Conservation (phyloP, 2,888 invertebrate species). For the Rhodophaea formosa region DNA sequence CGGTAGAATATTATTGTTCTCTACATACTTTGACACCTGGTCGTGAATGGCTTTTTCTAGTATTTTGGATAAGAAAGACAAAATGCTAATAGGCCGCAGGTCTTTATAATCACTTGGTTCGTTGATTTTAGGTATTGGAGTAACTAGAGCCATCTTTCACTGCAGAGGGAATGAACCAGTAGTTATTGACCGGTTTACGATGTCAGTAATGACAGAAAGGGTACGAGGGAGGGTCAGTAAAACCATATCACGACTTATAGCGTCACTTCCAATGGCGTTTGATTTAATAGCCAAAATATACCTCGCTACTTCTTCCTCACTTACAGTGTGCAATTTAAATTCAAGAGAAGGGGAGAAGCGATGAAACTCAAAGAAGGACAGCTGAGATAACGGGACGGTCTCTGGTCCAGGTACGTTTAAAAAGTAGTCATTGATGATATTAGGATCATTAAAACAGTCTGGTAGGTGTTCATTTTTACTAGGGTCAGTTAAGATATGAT, state of each 20-base stretch:
- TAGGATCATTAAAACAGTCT: conserved; percentile 6
- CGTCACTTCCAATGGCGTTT: background rate
- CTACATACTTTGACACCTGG: background rate
- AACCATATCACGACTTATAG: background rate
- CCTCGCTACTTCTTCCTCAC: background rate
- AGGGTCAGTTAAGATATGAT: background rate
- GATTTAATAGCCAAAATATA: background rate
- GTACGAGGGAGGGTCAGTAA: background rate
- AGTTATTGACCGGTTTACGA: background rate
- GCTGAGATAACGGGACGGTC: background rate
- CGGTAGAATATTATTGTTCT: background rate
- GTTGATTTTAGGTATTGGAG: background rate
- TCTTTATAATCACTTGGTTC: background rate
- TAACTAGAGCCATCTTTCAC: background rate
- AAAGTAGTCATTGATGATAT: conserved; percentile 12
- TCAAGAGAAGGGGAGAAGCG: background rate
- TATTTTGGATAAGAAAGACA: background rate
- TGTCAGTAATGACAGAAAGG: background rate
- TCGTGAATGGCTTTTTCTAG: background rate
- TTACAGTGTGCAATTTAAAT: background rate
- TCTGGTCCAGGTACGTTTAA: conserved; percentile 1
- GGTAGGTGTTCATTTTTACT: conserved; percentile 2
- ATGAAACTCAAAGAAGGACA: background rate
- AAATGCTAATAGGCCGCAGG: background rate
- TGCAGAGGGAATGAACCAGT: background rate